Evolutionary conservation across 2,797 vertebrate genomes (phyloP), one percentile per base, ranked within the genome.

Genomic region (Pseudopleuronectes americanus): DNA sequence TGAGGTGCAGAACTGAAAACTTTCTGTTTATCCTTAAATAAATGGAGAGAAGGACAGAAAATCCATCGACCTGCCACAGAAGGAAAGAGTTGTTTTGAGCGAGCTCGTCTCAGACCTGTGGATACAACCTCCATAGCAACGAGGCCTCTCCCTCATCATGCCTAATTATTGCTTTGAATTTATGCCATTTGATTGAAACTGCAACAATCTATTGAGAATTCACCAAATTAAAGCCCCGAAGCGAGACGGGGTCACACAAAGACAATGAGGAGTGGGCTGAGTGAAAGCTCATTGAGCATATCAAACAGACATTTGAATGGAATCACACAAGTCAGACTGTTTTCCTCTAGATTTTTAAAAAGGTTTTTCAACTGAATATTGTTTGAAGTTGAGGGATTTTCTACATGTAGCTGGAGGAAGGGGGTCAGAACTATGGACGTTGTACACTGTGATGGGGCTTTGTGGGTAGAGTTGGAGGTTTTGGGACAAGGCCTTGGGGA

Each of bases 151-250:
- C 58, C 69, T 63, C 74, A 79, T 51, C 8, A 33, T 14, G 63
- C 52, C 81, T 87, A 79, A 91, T 92, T 89, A 89, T 72, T 87
- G 87, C 86, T 90, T 90, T 90, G 87, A 91, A 74, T 87, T 80
- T 81, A 90, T 90, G 80, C 83, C 68, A 71, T 88, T 89, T 84
- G 68, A 59, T 60, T 84, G 75, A 70, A 85, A 90, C 86, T 71
- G 67, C 43, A 84, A 68, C 74, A 74, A 81, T 83, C 77, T 57
- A 64, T 71, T 87, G 79, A 84, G 66, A 80, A 84, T 61, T 79
- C 74, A 61, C 12, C 60, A 65, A 87, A 87, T 81, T 55, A 74
- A 85, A 87, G 79, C 55, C 68, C 45, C 60, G 49, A 16, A 16
- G 64, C 23, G 24, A 69, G 64, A 57, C 49, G 47, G 47, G 68